Percentiles rank a stretch among this genome's conserved stretches.
Conservation (phyloP, 2,888 invertebrate genomes). For the Gastracanthus pulcherrimus region DNA sequence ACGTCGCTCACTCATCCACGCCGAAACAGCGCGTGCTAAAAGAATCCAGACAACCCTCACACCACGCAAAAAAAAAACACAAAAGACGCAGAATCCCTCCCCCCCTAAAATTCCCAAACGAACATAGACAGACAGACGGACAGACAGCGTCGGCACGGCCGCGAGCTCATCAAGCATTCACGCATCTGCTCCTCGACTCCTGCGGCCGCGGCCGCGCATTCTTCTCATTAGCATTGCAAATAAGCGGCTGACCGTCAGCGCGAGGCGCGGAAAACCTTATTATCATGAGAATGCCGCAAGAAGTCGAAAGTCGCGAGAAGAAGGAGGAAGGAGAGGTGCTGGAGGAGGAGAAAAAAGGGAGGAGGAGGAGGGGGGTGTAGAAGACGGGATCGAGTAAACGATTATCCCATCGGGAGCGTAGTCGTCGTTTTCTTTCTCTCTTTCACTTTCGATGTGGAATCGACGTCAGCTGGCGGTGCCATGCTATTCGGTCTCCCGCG, state of each 20-base stretch:
- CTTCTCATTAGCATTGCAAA: conserved; percentile 62
- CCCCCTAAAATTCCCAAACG: background rate
- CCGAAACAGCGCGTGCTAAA: background rate
- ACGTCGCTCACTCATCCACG: background rate
- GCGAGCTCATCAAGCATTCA: conserved; percentile 12
- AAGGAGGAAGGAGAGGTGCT: too few relatives aligned
- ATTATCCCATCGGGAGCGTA: conserved; percentile 39
- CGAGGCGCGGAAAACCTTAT: conserved; percentile 50
- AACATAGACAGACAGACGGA: background rate
- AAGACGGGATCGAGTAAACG: conserved; percentile 21
- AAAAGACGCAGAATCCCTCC: background rate
- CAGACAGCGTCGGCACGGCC: background rate
- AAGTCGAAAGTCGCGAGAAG: background rate
- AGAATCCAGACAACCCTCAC: background rate
- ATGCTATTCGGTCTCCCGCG: background rate
- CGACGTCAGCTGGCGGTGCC: background rate
- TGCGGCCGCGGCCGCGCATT: background rate
- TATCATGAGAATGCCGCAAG: conserved; percentile 63
- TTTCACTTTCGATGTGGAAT: conserved; percentile 4
- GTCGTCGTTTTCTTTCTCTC: conserved; percentile 15
- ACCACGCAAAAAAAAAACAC: background rate
- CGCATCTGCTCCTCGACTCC: background rate
- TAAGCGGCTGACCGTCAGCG: conserved; percentile 56
- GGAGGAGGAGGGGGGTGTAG: too few relatives aligned
- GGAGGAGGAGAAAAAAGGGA: background rate